Base-by-base conservation (phyloP, 1,140 invertebrate species). In the Drosophila trapezifrons region DNA sequence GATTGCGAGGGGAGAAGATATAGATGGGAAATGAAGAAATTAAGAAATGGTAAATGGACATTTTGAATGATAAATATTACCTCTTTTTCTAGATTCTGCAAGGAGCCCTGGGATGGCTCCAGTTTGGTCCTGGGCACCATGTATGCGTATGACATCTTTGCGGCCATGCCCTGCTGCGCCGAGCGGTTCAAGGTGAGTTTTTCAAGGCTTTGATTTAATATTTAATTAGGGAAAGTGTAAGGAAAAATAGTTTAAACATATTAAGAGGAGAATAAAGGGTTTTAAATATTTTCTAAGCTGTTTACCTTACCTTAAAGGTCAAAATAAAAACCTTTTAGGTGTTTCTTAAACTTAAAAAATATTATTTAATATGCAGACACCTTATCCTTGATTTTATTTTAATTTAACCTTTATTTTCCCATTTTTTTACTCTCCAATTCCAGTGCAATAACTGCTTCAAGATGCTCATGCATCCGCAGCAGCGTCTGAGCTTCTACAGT, bases 121-220 rank as follows among this genome's bases (percentile, higher is more conserved):
- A 96, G 96, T 37, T 94, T 99, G 45, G 97, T 99, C 37, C 93
- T 99, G 17, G 98, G 98, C 47, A 98, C 98, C 55, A 98, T 99
- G 97, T 99, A 99, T 92, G 97, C 97, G 46, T 99, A 98, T 89
- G 98, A 99, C 92, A 97, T 99, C 71, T 99, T 99, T 92, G 98
- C 98, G 90, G 98, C 98, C 47, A 97, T 96, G 93, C 97, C 98
- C 15, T 99, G 98, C 92, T 99, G 98, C 93, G 94, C 96, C 91
- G 97, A 98, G 85, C 94, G 98, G 83, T 94, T 99, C 59, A 97
- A 97, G 95, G 97, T 98, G 92, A 93, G 92, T 78, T 51, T n/a
- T 25, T 20, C 1, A 7, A n/a, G 15, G 9, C 1, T 12, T 20
- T 54, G 2, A 0, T 43, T n/a, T 22, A 29, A 37, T 10, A 18